Evolutionary conservation across 2,888 invertebrate genomes (phyloP).

Genomic region (Amitus sp.): DNA sequence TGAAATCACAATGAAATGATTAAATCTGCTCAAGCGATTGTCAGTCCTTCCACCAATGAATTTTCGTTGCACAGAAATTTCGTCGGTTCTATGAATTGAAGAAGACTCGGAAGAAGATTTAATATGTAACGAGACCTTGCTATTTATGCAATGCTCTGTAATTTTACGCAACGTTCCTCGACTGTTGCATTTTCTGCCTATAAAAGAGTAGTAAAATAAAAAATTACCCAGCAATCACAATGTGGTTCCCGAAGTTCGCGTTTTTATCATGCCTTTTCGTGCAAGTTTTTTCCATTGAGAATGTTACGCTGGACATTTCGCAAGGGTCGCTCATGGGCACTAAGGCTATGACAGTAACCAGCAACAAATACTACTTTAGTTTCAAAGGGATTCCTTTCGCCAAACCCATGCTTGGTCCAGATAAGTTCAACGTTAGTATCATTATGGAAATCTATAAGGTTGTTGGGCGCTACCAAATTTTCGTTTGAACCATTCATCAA

Average conservation of each 20-base stretch:
- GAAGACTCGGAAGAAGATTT: too few relatives aligned
- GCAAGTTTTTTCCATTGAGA: constrained; percentile 43
- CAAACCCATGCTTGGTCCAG: constrained; percentile 49
- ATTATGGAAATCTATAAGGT: too few relatives aligned
- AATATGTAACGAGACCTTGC: neutral
- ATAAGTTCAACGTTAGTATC: constrained; percentile 56
- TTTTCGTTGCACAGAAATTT: too few relatives aligned
- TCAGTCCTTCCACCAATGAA: too few relatives aligned
- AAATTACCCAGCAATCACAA: constrained; percentile 25
- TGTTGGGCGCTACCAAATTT: neutral
- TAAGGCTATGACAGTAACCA: constrained; percentile 46
- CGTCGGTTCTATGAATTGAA: too few relatives aligned
- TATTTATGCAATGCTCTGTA: constrained; percentile 43
- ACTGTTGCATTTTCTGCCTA: neutral
- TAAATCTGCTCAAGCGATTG: too few relatives aligned
- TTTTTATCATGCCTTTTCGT: constrained; percentile 35
- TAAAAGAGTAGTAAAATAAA: constrained; percentile 20
- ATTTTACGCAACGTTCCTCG: constrained; percentile 15
- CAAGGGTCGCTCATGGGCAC: constrained; percentile 54
- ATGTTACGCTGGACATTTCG: constrained; percentile 50
- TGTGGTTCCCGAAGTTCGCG: constrained; percentile 46
- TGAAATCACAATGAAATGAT: too few relatives aligned
- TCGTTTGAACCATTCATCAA: too few relatives aligned
- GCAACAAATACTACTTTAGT: constrained; percentile 50
- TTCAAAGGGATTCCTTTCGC: constrained; percentile 60